Conservation (phyloP, 2,113 vertebrate genomes). For the Malurus cyaneus region DNA sequence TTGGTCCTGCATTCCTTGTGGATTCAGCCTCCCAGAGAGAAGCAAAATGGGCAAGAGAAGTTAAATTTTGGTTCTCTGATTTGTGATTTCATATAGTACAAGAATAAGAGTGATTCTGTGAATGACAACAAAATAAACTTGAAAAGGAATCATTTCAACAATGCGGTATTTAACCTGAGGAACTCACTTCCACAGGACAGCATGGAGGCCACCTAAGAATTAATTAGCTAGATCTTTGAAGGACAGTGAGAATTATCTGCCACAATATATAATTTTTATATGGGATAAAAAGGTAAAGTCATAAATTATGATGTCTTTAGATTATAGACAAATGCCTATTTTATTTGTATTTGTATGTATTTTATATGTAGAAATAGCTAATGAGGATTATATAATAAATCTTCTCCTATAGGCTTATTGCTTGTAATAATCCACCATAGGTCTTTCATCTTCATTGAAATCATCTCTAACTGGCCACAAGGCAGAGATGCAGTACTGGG, state of each 20-base stretch:
- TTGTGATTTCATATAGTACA: neutral
- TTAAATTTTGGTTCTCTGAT: neutral
- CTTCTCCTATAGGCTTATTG: neutral
- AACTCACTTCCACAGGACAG: conserved; percentile 17
- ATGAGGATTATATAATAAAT: neutral
- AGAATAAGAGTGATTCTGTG: neutral
- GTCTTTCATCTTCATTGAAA: neutral
- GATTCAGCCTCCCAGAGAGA: conserved; percentile 27
- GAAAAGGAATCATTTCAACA: neutral
- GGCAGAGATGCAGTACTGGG: neutral
- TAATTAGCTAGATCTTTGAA: neutral
- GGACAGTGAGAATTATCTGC: neutral
- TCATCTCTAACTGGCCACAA: neutral
- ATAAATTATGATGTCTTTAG: neutral
- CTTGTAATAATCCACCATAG: neutral
- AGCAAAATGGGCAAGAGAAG: neutral
- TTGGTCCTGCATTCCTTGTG: conserved; percentile 36
- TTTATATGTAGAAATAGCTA: neutral
- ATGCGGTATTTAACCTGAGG: neutral
- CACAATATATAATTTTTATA: neutral
- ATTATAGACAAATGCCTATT: neutral
- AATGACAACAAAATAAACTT: conserved; percentile 35
- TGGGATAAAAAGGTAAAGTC: neutral
- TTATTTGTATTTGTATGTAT: neutral
- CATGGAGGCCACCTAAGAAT: neutral